Evolutionary conservation across 2,888 invertebrate genomes (phyloP), one percentile per base, ranked within the genome.

Genomic region (Lepas anatifera): DNA sequence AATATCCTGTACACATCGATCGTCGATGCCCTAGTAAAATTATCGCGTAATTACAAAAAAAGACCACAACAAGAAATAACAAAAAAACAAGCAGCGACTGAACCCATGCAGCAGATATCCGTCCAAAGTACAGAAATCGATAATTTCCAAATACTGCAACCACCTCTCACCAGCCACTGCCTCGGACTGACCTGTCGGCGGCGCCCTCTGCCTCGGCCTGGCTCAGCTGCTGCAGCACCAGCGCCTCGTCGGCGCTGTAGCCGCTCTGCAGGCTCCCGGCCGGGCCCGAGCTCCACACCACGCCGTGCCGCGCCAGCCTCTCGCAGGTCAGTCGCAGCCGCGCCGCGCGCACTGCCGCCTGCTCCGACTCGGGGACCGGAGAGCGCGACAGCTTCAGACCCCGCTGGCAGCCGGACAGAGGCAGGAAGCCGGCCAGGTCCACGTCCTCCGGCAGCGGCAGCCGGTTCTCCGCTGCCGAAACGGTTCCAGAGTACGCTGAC

Each of bases 351-450:
- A 29, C 52, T 3, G 52, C 0, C 13, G 52, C 13, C 52, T 52
- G 52, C 29, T 11, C 52, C 27, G 52, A 27, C 22, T 27, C 27
- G 27, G 52, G 13, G 27, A 29, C 29, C 52, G 52, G 52, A 27
- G 52, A 29, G 27, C 52, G 52, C 13, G 52, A 16, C 52, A 52
- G 52, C 27, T 29, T 27, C 27, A 52, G 52, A 29, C 27, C 29
- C 27, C 52, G 52, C 52, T 29, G 52, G 11, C 2, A 4, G 29
- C 82, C 75, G 85, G 85, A 1, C 52, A 92, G 81, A 0, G 90
- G 91, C 73, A 89, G 80, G 80, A 92, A 92, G 29, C 91, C 90
- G 77, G 89, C 86, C 69, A 92, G 80, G 78, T 89, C 89, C 76
- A 86, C 86, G 79, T 92, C 92, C 80, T 92, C 92, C 0, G 87